These are phyloP conservation scores for Mnemiopsis leidyi DNA, from an alignment of 37 sponge, comb jelly and placozoan species.

Conservation along the genomic window DNA sequence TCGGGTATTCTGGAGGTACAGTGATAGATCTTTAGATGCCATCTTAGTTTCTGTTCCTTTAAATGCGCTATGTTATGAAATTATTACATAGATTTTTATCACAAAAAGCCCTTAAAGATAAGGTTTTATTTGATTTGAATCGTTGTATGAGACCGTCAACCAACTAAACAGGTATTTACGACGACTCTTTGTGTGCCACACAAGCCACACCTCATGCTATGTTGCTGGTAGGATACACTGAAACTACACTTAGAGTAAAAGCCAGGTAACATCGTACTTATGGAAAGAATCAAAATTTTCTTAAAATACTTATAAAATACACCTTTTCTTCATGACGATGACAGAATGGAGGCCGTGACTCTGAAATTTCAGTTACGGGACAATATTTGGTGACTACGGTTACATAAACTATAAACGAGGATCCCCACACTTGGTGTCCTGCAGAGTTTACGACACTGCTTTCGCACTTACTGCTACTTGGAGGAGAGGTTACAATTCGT, in stretches of 20 bases:
- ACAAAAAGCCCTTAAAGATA: neutral
- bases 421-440: neutral
- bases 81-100: too few relatives aligned
- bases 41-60: neutral
- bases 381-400: neutral
- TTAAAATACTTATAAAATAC: too few relatives aligned
- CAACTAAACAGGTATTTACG: neutral
- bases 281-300: too few relatives aligned
- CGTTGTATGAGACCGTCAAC: neutral
- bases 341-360: neutral
- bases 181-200: neutral
- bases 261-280: slow-evolving; percentile 17
- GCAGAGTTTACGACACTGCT: neutral
- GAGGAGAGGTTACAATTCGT: slow-evolving; percentile 2
- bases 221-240: slow-evolving; percentile 34
- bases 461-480: neutral
- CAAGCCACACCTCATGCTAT: neutral
- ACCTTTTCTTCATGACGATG: too few relatives aligned
- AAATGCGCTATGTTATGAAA: too few relatives aligned
- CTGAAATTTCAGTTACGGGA: slow-evolving; percentile 13
- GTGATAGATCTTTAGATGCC: neutral
- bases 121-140: neutral
- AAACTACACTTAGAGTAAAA: neutral
- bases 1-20: slow-evolving; percentile 45
- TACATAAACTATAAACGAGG: neutral